These are phyloP conservation scores for Thinocorus orbignyianus DNA, from an alignment of 2,113 vertebrate genomes.

Conservation along the genomic window DNA sequence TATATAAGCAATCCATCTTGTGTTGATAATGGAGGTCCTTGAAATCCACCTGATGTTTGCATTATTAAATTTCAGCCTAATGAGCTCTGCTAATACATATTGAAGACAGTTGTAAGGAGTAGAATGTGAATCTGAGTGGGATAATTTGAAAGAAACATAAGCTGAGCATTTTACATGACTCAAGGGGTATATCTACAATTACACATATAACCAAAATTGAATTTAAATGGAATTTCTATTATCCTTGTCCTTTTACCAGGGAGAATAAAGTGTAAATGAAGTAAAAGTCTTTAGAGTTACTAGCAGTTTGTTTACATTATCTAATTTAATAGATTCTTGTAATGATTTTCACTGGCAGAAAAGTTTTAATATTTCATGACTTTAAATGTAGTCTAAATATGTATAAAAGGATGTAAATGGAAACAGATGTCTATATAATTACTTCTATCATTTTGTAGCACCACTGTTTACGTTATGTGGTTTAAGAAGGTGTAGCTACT, in stretches of 20 bases:
- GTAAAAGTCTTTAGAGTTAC: slow-evolving; percentile 84
- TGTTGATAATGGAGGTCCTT: slow-evolving; percentile 92
- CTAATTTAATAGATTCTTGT: slow-evolving; percentile 83
- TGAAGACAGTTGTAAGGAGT: slow-evolving; percentile 86
- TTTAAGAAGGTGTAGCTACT: slow-evolving; percentile 19
- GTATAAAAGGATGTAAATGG: slow-evolving; percentile 57
- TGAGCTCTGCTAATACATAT: slow-evolving; percentile 96
- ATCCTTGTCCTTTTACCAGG: slow-evolving; percentile 79
- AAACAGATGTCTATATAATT: slow-evolving; percentile 58
- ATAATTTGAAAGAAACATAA: slow-evolving; percentile 90
- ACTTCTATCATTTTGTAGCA: background rate
- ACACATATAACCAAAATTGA: slow-evolving; percentile 90
- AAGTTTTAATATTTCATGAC: slow-evolving; percentile 77
- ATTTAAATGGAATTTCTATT: slow-evolving; percentile 88
- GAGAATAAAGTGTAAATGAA: slow-evolving; percentile 93
- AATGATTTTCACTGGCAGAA: slow-evolving; percentile 73
- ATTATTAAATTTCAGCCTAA: slow-evolving; percentile 98
- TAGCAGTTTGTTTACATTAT: slow-evolving; percentile 84
- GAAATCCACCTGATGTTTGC: slow-evolving; percentile 98
- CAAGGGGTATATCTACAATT: slow-evolving; percentile 93
- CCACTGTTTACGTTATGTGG: background rate
- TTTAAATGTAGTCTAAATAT: slow-evolving; percentile 64
- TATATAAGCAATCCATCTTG: slow-evolving; percentile 93
- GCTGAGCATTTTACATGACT: slow-evolving; percentile 90
- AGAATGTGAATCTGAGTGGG: slow-evolving; percentile 76